Evolutionary conservation across 1,140 invertebrate genomes (phyloP), one percentile per base, ranked within the genome.

Genomic region (Drosophila pruinosa): DNA sequence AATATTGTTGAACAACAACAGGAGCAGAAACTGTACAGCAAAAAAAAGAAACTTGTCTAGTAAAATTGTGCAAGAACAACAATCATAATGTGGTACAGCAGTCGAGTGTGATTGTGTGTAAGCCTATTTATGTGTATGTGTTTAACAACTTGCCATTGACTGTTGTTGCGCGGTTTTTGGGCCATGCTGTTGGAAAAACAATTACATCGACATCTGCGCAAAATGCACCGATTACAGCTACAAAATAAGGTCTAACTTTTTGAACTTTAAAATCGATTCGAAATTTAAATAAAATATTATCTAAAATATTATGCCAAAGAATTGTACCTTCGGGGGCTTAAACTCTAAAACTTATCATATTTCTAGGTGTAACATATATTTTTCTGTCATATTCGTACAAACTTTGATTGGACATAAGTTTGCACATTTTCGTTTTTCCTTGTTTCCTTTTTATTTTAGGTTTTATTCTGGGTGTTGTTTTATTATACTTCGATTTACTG

Each of bases 401-500:
- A 53, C 50, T 56, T 41, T 56, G 53, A 56, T 56, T 56, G 36
- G 53, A 10, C 36, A 41, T 72, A 53, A 59, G 54, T 54, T 28
- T 59, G 53, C 53, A 14, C 22, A 56, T 56, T 39, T 39, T 12
- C 12, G 12, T 50, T 31, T 31, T 31, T 31, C 14, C 17, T 4
- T 19, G 5, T 54, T 67, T 10, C 21, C 48, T 34, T 65, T 59
- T 41, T 10, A 19, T 7, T 57, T 34, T 14, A n/a, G n/a, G n/a
- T n/a, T 19, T 52, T 15, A 2, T 7, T 6, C 31, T 31, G 2
- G 7, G 10, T 31, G 24, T 73, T 75, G 73, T 78, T 78, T 78
- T 78, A 78, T 78, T 78, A 78, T 78, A 78, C 78, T 78, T 78
- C 75, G 62, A 78, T 78, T 78, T 78, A 75, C 75, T 68, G 75